Conservation (phyloP, 2,797 vertebrate species). For the Rousettus madagascariensis region DNA sequence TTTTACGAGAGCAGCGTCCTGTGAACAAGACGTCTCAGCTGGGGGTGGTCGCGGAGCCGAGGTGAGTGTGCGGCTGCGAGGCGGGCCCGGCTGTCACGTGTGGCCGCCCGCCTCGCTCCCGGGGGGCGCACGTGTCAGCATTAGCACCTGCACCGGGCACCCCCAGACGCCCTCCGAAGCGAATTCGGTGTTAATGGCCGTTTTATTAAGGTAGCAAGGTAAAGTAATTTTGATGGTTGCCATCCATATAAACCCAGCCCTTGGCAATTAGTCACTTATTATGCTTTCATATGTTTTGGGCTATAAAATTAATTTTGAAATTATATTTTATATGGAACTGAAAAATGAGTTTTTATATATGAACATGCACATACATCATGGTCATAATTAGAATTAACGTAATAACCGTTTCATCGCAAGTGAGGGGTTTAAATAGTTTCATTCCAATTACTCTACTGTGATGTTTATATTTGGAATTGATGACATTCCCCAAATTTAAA, state of each 20-base stretch:
- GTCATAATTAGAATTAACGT: background rate
- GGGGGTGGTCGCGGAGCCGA: constrained; percentile 45
- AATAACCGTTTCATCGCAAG: background rate
- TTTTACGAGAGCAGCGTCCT: constrained; percentile 24
- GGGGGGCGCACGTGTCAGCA: background rate
- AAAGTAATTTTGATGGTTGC: background rate
- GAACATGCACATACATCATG: background rate
- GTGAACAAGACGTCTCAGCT: constrained; percentile 32
- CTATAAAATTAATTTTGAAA: background rate
- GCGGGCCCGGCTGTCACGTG: accelerated
- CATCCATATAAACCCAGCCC: background rate
- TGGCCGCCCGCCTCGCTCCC: too few relatives aligned
- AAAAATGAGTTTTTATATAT: constrained; percentile 9
- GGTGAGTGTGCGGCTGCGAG: constrained; percentile 68
- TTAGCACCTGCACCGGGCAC: too few relatives aligned
- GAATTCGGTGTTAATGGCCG: background rate
- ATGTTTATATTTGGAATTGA: background rate
- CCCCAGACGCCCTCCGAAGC: background rate
- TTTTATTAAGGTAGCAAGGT: background rate
- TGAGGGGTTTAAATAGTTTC: background rate
- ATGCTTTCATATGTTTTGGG: background rate
- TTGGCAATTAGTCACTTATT: background rate
- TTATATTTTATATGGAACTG: background rate
- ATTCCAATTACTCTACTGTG: background rate
- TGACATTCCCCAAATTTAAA: background rate